Base-by-base conservation (phyloP, 2,797 vertebrate genomes). In the Malurus splendens region DNA sequence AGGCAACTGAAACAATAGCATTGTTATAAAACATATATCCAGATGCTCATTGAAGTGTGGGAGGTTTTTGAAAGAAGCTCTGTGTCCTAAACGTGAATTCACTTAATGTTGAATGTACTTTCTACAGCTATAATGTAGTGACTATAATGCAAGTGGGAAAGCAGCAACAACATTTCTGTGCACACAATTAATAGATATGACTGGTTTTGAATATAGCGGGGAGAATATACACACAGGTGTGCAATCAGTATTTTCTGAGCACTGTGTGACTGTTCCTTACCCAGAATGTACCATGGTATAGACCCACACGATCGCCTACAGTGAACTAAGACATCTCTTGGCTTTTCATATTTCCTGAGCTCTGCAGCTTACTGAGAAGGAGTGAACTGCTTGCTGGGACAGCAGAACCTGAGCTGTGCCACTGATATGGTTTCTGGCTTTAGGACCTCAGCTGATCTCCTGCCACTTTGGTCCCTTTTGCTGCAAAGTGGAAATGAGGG, bases 31-130 rank as follows among this genome's bases (percentile, higher is more conserved):
- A 52, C 12, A 1, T 60, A 19, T 30, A 74, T 62, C 30, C 50
- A 74, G 65, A 47, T 10, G 52, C 33, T 54, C 62, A 84, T 38
- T 77, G 64, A 89, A 92, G 82, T 57, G 32, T 61, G 70, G 38
- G 65, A 64, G n/a, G 36, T 27, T 61, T 76, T 79, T 70, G 50
- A 47, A 88, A 74, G 59, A 52, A 66, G 39, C 41, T 82, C 71
- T 71, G 12, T 73, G 66, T 50, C 81, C 72, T 88, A 86, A 84
- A 78, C 24, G 64, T 55, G 18, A 55, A 60, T 79, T 92, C 0
- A 0, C 41, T 75, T 81, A 7, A 13, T 28, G 39, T 28, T 62
- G 17, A 79, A 59, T 39, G 36, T 64, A 25, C 20, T 57, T 66
- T 75, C 66, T 88, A 14, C 25, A 36, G 23, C 55, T 59, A 36